Evolutionary conservation across 2,797 vertebrate species (phyloP).

Genomic region (Myotis vivesi): DNA sequence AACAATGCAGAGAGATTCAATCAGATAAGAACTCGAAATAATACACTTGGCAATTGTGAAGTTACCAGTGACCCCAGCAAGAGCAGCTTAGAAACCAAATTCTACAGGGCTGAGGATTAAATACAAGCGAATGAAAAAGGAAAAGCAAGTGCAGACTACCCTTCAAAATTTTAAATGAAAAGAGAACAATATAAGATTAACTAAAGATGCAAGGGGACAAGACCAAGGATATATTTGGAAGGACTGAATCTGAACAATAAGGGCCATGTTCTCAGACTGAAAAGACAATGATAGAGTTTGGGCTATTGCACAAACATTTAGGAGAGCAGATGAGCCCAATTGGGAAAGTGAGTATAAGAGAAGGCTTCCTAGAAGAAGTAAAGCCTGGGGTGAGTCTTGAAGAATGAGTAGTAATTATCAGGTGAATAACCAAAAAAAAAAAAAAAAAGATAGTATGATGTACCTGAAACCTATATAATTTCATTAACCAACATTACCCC

Average conservation of each 20-base stretch:
- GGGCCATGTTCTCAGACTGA: not conserved
- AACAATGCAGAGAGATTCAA: not conserved
- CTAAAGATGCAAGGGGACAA: not conserved
- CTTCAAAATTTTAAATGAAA: not conserved
- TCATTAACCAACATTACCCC: not conserved
- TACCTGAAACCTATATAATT: not conserved
- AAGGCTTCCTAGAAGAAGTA: not conserved
- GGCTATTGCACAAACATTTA: not conserved
- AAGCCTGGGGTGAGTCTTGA: not conserved
- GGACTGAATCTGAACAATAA: not conserved
- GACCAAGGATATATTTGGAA: not conserved
- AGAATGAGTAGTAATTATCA: not conserved
- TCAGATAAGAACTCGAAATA: not conserved
- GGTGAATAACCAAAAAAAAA: not conserved
- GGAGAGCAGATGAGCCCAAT: not conserved
- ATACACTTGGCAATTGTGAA: not conserved
- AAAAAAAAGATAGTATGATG: not conserved
- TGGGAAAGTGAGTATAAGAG: not conserved
- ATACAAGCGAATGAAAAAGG: not conserved
- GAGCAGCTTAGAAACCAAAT: constrained; percentile 18
- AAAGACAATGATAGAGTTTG: not conserved
- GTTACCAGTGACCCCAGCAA: not conserved
- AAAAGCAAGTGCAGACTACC: not conserved
- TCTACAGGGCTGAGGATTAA: not conserved
- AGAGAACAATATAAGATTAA: not conserved